Percentiles rank a stretch among this genome's conserved stretches.
Evolutionary conservation across 2,113 vertebrate genomes (phyloP).

Genomic region (Ictalurus furcatus): DNA sequence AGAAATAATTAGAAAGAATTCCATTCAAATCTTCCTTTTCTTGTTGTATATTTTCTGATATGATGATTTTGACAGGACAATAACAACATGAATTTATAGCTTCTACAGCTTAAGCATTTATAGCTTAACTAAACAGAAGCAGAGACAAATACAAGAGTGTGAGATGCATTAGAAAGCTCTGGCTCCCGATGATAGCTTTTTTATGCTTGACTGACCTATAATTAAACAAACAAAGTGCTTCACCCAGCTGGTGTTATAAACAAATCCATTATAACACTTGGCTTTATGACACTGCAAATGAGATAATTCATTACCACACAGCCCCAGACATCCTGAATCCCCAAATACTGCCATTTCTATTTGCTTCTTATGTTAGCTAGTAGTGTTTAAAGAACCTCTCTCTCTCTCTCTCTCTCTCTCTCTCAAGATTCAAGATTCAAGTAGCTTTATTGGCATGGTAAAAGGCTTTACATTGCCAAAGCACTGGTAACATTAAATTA

Average conservation of each 20-base stretch:
- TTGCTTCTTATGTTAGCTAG: neutral
- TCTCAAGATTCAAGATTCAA: neutral
- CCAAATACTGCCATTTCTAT: neutral
- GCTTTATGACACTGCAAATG: slow-evolving; percentile 30
- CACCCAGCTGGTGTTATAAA: slow-evolving; percentile 47
- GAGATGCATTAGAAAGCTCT: neutral
- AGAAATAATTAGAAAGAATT: neutral
- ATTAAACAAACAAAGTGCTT: slow-evolving; percentile 34
- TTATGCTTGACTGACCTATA: slow-evolving; percentile 38
- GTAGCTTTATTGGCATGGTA: too few relatives aligned
- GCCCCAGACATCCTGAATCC: neutral
- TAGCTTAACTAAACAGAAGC: neutral
- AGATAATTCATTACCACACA: slow-evolving; percentile 15
- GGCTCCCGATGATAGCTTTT: slow-evolving; percentile 8
- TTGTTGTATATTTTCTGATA: neutral
- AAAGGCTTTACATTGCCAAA: too few relatives aligned
- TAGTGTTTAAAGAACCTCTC: neutral
- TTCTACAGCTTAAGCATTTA: neutral
- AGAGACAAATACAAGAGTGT: neutral
- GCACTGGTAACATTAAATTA: too few relatives aligned
- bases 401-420: neutral
- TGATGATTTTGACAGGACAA: neutral
- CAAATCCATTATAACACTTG: slow-evolving; percentile 47
- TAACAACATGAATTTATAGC: neutral
- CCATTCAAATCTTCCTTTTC: neutral